Conservation (phyloP, 2,113 vertebrate genomes). For the Clarias magur region DNA sequence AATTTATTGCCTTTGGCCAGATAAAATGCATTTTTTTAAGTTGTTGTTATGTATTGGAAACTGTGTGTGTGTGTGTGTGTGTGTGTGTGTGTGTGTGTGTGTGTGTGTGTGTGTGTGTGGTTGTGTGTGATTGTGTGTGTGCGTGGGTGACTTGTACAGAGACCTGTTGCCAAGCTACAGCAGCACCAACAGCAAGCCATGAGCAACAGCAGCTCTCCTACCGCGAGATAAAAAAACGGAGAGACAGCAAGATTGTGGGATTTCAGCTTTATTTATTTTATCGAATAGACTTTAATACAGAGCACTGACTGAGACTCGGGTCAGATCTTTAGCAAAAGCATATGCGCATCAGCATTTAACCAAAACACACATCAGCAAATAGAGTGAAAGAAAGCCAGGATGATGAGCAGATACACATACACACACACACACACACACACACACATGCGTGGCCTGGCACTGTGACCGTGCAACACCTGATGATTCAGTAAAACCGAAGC, state of each 20-base stretch:
- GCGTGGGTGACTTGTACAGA: slow-evolving; percentile 41
- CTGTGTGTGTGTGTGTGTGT: slow-evolving; percentile 1
- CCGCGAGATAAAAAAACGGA: slow-evolving; percentile 23
- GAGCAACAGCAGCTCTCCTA: slow-evolving; percentile 37
- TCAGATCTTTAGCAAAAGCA: background rate
- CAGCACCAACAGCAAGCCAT: slow-evolving; percentile 31
- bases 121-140: background rate
- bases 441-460: background rate
- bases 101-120: slow-evolving; percentile 33
- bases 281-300: slow-evolving; percentile 30
- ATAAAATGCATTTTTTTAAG: slow-evolving; percentile 34
- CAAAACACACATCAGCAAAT: background rate
- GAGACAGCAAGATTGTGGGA: background rate
- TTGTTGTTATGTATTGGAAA: slow-evolving; percentile 18
- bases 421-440: background rate
- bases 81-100: slow-evolving; percentile 16
- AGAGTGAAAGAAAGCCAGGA: background rate
- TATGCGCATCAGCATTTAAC: background rate
- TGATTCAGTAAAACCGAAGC: background rate
- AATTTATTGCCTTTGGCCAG: slow-evolving; percentile 48
- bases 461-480: background rate
- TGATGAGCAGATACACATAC: background rate
- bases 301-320: background rate
- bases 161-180: slow-evolving; percentile 57
- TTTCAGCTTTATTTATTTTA: slow-evolving; percentile 17